phyloP scores from a whole-genome alignment of 1,140 invertebrate genomes.

The Metopolophium dirhodum region DNA sequence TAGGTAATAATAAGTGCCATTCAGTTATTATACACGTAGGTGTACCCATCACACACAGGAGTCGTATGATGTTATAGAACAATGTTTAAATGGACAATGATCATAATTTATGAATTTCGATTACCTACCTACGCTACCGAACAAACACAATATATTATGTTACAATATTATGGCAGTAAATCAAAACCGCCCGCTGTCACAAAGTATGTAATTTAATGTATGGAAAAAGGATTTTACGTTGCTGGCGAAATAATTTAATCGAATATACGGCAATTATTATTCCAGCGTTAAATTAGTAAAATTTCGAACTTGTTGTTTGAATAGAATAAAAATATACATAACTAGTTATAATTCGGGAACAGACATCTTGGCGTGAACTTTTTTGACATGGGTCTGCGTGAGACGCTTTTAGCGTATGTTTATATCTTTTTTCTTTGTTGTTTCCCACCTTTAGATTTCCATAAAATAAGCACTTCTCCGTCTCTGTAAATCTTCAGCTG shows the following conservation, averaged over 20 bases:
- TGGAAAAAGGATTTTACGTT: not conserved
- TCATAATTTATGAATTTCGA: not conserved
- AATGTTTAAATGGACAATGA: not conserved
- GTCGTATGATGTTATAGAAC: not conserved
- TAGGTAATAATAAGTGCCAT: not conserved
- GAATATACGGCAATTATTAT: not conserved
- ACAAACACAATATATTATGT: not conserved
- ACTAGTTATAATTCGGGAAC: not conserved
- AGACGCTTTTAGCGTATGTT: not conserved
- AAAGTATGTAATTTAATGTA: not conserved
- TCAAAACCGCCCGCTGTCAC: not conserved
- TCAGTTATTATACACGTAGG: not conserved
- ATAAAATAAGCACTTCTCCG: not conserved
- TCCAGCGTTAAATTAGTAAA: not conserved
- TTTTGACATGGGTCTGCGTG: not conserved
- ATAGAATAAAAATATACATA: not conserved
- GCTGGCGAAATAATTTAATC: not conserved
- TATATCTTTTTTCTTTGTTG: no score
- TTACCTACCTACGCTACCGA: not conserved
- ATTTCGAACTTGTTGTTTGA: not conserved
- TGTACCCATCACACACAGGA: not conserved
- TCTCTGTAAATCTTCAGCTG: not conserved
- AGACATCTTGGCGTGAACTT: not conserved
- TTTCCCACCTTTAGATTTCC: not conserved
- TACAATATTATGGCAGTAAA: not conserved